phyloP scores from a whole-genome alignment of 2,113 vertebrate genomes.

The Sturnus vulgaris region DNA sequence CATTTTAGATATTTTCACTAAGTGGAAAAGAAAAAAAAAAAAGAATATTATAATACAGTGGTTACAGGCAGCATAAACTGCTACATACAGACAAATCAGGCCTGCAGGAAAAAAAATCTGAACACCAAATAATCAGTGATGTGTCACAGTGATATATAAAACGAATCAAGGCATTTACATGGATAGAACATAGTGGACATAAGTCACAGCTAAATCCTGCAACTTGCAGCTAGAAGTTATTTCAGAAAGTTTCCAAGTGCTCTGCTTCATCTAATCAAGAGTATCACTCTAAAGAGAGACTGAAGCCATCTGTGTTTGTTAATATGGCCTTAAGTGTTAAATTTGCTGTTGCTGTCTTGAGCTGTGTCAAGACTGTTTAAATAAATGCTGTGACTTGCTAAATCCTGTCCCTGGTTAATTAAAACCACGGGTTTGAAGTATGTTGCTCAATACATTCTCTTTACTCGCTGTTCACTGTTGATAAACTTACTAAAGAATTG shows the following conservation, averaged over 20 bases:
- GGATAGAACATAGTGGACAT: not conserved
- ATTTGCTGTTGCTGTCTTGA: slow-evolving; percentile 48
- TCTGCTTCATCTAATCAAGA: not conserved
- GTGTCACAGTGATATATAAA: not conserved
- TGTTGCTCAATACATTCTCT: slow-evolving; percentile 4
- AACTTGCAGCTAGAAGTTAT: slow-evolving; percentile 8
- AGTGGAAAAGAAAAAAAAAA: not conserved
- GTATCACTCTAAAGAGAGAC: not conserved
- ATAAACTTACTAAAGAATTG: not conserved
- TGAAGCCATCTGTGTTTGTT: slow-evolving; percentile 50
- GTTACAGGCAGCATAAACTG: not conserved
- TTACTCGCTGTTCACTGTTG: not conserved
- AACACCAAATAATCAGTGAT: not conserved
- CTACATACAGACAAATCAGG: slow-evolving; percentile 4
- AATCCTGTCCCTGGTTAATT: slow-evolving; percentile 61
- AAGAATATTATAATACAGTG: not conserved
- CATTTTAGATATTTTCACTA: not conserved
- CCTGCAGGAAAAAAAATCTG: slow-evolving; percentile 8
- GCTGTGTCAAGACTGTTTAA: slow-evolving; percentile 54
- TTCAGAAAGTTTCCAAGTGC: slow-evolving; percentile 15
- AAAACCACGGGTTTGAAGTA: slow-evolving; percentile 31
- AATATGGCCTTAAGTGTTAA: slow-evolving; percentile 53
- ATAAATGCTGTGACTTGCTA: slow-evolving; percentile 65
- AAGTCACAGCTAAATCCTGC: slow-evolving; percentile 1
- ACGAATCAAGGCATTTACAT: not conserved